Evolutionary conservation across 2,797 vertebrate species (phyloP).

Genomic region (Sebastes wilsoni): DNA sequence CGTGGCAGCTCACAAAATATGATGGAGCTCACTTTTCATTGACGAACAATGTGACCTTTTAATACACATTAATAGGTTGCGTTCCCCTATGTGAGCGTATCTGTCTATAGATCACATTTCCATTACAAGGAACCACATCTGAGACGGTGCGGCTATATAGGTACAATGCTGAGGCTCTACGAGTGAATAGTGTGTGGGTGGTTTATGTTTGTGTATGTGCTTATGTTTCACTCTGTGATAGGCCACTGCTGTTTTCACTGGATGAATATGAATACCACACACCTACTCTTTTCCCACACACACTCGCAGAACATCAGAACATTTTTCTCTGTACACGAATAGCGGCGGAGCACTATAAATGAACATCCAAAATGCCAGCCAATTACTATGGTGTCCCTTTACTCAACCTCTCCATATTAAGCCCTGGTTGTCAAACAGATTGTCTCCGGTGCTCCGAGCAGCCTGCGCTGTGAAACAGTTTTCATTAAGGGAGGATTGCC

Average conservation of each 20-base stretch:
- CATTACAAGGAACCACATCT: conserved; percentile 16
- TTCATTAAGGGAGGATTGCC: conserved; percentile 72
- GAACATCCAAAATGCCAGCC: conserved; percentile 68
- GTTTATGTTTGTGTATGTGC: conserved; percentile 58
- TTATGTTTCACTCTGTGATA: conserved; percentile 57
- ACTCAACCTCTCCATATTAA: conserved; percentile 70
- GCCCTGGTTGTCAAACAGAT: conserved; percentile 72
- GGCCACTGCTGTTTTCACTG: conserved; percentile 59
- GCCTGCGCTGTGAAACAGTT: conserved; percentile 63
- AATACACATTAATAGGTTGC: neutral
- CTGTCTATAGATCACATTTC: conserved; percentile 28
- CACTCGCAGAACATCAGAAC: conserved; percentile 54
- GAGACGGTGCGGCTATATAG: conserved; percentile 4
- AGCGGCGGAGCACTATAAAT: conserved; percentile 55
- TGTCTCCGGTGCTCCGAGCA: conserved; percentile 69
- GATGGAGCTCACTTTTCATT: neutral
- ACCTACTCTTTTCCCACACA: conserved; percentile 71
- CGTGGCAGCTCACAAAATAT: neutral
- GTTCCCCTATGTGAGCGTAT: neutral
- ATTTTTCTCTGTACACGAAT: conserved; percentile 51
- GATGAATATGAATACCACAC: conserved; percentile 69
- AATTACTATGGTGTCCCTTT: conserved; percentile 67
- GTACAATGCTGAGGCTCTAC: conserved; percentile 14
- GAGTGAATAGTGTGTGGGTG: conserved; percentile 54
- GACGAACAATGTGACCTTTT: conserved; percentile 40